Evolutionary conservation across 2,113 vertebrate genomes (phyloP), one percentile per base, ranked within the genome.

Genomic region (Eulemur macaco): DNA sequence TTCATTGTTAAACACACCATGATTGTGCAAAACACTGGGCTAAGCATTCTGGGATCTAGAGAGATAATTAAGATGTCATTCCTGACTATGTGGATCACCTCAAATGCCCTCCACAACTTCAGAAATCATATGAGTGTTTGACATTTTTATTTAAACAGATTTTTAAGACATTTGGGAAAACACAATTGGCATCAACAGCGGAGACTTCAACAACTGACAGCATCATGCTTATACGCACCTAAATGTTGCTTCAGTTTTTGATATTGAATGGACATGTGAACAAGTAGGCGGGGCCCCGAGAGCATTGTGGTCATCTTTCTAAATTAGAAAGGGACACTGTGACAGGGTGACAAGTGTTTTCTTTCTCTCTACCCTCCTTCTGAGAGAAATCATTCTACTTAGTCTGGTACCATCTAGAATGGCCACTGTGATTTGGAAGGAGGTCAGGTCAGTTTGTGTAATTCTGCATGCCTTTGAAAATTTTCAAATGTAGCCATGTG

Each of bases 401-500:
- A 45, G 3, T 86, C 58, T 18, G 50, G 27, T 23, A 71, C n/a
- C 15, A 60, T 86, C 58, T 52, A 58, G 83, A 89, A 89, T 50
- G 73, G 37, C 13, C 52, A 60, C 23, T 68, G 17, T 39, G 17
- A 45, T 31, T 50, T 60, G 45, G 64, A 81, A 14, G 8, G 56
- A 74, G 91, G 50, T 77, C 60, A 52, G 96, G 94, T 92, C 91
- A 84, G 37, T 64, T 94, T 96, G 1, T 27, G 47, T 94, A 96
- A 97, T 96, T 97, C 83, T 78, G 54, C 78, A 68, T 37, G 84
- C 85, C 95, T 96, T 97, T 96, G 97, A 97, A 88, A 97, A 97
- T 97, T 83, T 71, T n/a, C 81, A 97, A 97, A 98, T 95, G 98
- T 98, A 98, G 97, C 97, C 96, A 98, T 87, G 97, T 97, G 96